Evolutionary conservation across 2,113 vertebrate species (phyloP).

Genomic region (Paramormyrops kingsleyae): DNA sequence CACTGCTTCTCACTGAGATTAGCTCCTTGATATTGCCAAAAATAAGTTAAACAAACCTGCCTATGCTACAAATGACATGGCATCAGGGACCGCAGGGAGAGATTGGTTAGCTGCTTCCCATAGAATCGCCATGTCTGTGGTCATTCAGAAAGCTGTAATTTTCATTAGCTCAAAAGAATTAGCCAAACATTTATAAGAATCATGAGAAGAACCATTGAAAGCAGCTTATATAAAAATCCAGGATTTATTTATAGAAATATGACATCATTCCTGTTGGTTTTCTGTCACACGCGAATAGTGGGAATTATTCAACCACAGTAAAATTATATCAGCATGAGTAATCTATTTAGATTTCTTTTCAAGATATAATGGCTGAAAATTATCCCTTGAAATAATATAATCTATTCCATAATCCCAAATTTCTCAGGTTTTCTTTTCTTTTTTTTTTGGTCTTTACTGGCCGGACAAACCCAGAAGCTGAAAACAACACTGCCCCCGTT

Average conservation of each 20-base stretch:
- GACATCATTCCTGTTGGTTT: background rate
- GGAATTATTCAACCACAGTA: background rate
- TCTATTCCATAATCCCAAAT: constrained; percentile 41
- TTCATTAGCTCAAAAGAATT: constrained; percentile 14
- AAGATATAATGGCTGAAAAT: background rate
- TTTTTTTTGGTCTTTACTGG: constrained; percentile 44
- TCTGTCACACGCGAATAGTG: background rate
- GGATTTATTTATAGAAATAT: background rate
- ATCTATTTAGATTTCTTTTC: background rate
- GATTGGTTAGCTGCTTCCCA: background rate
- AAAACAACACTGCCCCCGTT: constrained; percentile 33
- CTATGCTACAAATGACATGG: constrained; percentile 2
- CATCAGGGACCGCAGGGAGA: background rate
- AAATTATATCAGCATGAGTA: background rate
- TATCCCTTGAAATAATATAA: constrained; percentile 33
- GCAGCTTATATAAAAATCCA: background rate
- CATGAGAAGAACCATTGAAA: background rate
- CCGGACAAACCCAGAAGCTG: constrained; percentile 28
- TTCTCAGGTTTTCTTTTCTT: background rate
- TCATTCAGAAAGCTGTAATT: constrained; percentile 11
- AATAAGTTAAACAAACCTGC: background rate
- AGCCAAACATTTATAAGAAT: background rate
- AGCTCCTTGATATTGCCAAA: background rate
- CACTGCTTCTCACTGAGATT: constrained; percentile 8
- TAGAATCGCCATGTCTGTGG: background rate